Evolutionary conservation across 2,888 invertebrate genomes (phyloP), one percentile per base, ranked within the genome.

Genomic region (Pandemis cinnamomeana): DNA sequence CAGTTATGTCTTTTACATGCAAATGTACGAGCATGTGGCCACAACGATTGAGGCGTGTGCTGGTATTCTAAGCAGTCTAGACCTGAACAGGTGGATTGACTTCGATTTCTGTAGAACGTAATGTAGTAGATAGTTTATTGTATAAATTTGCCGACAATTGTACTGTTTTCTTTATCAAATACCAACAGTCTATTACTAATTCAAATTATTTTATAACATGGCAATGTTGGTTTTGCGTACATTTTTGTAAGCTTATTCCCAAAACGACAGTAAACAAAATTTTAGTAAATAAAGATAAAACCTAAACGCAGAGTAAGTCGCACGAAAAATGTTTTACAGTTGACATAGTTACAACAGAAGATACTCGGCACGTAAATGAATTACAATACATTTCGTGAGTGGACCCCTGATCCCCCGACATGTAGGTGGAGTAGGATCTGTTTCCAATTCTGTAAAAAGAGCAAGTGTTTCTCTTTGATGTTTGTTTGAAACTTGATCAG

Each of bases 81-180:
- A 94, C 80, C 82, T 89, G 41, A 90, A 91, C 77, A 87, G 87
- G 79, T 91, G 92, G 92, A 88, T 93, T 66, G 84, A 91, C 55
- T 92, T 94, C 78, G 88, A 93, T 81, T 93, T 93, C 79, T 92
- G 92, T 6, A 46, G 46, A 15, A 20, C 48, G 13, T 48, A 48
- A 27, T 20, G 15, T 20, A 15, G 53, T 51, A 51, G 11, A n/a
- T 7, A 15, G n/a, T 53, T 15, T 15, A 15, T 15, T 15, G 53
- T 53, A 53, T n/a, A 2, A n/a, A 8, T 55, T 20, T 55, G 8
- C 3, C 2, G 5, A n/a, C n/a, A 5, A 13, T 51, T 13, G 13
- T 6, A n/a, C 0, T 51, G 11, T n/a, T 6, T 11, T 51, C n/a
- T 13, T 51, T 51, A 51, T n/a, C n/a, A 51, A 51, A 51, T 51